phyloP scores from a whole-genome alignment of 1,140 invertebrate genomes.

The Brevipalpus yothersi region DNA sequence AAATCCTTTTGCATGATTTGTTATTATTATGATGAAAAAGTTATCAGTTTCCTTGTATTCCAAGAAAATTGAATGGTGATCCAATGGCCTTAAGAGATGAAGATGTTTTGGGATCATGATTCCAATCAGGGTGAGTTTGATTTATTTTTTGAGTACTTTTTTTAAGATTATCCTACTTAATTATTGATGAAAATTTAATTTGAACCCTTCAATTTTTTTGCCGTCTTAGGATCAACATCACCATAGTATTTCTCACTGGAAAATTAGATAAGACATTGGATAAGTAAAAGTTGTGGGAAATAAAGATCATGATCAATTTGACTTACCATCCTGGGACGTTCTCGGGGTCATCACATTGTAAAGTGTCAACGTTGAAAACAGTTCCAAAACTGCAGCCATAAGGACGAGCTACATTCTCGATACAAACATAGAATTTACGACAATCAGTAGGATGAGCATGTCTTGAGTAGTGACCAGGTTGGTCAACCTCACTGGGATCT shows the following conservation, averaged over 20 bases:
- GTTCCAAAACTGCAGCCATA: slow-evolving; percentile 80
- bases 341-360: slow-evolving; percentile 75
- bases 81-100: no score
- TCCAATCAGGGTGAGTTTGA: no score
- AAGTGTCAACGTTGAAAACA: slow-evolving; percentile 78
- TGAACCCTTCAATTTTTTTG: slow-evolving; percentile 34
- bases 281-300: not conserved
- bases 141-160: no score
- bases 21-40: no score
- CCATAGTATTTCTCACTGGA: slow-evolving; percentile 76
- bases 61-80: no score
- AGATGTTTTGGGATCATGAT: no score
- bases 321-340: slow-evolving; percentile 82
- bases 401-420: slow-evolving; percentile 61
- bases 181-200: not conserved
- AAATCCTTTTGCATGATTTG: no score
- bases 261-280: slow-evolving; percentile 6
- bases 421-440: slow-evolving; percentile 65
- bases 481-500: slow-evolving; percentile 32
- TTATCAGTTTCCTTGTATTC: no score
- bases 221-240: slow-evolving; percentile 69
- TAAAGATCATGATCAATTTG: not conserved
- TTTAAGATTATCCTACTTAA: no score
- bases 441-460: slow-evolving; percentile 84
- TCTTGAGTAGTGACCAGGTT: slow-evolving; percentile 56